Base-by-base conservation (phyloP, 2,113 vertebrate species). In the Theristicus caerulescens region DNA sequence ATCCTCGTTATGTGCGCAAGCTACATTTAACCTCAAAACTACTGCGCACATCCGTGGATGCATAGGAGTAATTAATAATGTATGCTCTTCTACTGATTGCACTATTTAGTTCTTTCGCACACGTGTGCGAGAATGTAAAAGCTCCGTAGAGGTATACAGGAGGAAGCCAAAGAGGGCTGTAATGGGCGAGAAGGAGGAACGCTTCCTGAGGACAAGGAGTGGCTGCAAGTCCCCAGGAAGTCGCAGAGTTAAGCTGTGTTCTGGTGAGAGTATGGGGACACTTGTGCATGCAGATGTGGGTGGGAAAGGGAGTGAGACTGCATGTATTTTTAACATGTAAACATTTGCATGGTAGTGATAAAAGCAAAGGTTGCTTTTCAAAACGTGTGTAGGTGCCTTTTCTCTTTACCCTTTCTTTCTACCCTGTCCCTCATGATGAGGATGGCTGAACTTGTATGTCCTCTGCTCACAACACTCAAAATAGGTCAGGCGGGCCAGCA, bases 151-250 rank as follows among this genome's bases (percentile, higher is more conserved):
- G 10, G 14, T 47, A 29, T 57, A 46, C 72, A 82, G 44, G 44
- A 62, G 38, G 17, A 79, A 67, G 13, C 6, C 52, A 16, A 88
- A 54, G 62, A 90, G 11, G 13, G 19, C 25, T 64, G 25, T 40
- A 71, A 59, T 0, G 10, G 11, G 7, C 7, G 11, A 71, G 18
- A 36, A 67, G 9, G 31, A 51, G 13, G 13, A 87, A 34, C 0
- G 0, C 3, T 58, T 86, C 21, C 22, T 21, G 31, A 26, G 26
- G 36, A 47, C 3, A 8, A 61, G 59, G 16, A 54, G 16, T 13
- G 29, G 5, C 69, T 92, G 21, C 4, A 54, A 70, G 51, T 62
- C 26, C 38, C 32, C 26, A 25, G 66, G 44, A 82, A 59, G 40
- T 5, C 1, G 13, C 8, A 36, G 58, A 36, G 10, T 62, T 59